These are phyloP conservation scores for Bufotes viridis DNA, from an alignment of 2,797 vertebrate genomes.

Conservation along the genomic window DNA sequence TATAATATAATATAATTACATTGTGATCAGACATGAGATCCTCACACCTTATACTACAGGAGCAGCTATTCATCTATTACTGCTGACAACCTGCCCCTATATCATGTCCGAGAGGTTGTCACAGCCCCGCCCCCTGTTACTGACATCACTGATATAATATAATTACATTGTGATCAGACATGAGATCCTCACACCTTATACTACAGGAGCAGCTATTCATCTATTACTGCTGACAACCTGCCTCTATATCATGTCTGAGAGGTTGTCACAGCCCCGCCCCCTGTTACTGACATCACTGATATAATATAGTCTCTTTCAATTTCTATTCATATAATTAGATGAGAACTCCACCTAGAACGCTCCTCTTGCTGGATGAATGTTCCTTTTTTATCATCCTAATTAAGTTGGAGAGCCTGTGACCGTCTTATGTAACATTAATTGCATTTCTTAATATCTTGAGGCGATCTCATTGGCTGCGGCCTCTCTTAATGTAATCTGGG, in stretches of 20 bases:
- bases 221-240: background rate
- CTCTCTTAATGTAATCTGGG: background rate
- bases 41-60: too few relatives aligned
- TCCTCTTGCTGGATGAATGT: background rate
- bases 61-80: too few relatives aligned
- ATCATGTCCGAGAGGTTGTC: too few relatives aligned
- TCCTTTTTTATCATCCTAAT: background rate
- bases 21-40: too few relatives aligned
- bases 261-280: background rate
- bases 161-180: too few relatives aligned
- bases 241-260: background rate
- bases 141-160: too few relatives aligned
- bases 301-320: background rate
- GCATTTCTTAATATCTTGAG: background rate
- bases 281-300: background rate
- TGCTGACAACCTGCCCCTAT: too few relatives aligned
- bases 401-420: background rate
- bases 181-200: too few relatives aligned
- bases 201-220: too few relatives aligned
- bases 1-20: too few relatives aligned
- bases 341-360: background rate
- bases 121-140: too few relatives aligned
- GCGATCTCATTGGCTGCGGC: background rate
- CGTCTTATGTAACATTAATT: background rate
- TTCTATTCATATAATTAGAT: background rate